Percentiles rank a stretch among this genome's conserved stretches.
Conservation (phyloP, 1,140 invertebrate species). For the Harpegnathos saltator region DNA sequence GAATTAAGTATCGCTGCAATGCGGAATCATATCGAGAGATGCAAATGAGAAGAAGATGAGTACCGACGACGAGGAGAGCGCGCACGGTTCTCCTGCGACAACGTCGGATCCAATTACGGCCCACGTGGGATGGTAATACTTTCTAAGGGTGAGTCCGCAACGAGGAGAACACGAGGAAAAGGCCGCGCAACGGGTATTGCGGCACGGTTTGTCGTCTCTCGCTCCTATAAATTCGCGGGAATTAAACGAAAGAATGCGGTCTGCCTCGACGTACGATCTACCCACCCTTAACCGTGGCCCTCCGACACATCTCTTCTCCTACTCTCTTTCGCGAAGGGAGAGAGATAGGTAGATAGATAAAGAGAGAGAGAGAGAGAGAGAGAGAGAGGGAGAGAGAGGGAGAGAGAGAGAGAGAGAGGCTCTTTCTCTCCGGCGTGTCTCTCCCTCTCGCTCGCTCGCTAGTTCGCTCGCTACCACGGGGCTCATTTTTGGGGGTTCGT, state of each 20-base stretch:
- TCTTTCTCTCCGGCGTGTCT: constrained; percentile 40
- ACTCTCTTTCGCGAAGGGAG: constrained; percentile 22
- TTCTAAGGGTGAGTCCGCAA: constrained; percentile 79
- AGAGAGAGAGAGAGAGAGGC: constrained; percentile 11
- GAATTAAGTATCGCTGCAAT: constrained; percentile 22
- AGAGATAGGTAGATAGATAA: no score
- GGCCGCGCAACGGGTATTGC: constrained; percentile 69
- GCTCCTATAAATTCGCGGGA: constrained; percentile 86
- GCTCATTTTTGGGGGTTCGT: constrained; percentile 83
- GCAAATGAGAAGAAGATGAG: not conserved
- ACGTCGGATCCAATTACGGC: constrained; percentile 82
- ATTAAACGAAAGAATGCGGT: constrained; percentile 87
- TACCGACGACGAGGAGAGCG: constrained; percentile 51
- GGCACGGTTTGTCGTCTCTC: constrained; percentile 79
- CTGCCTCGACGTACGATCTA: constrained; percentile 84
- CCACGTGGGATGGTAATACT: constrained; percentile 78
- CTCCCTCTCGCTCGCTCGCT: constrained; percentile 39
- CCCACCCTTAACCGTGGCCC: constrained; percentile 76
- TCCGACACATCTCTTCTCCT: constrained; percentile 39
- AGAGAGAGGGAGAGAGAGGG: not conserved
- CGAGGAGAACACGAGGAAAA: constrained; percentile 74
- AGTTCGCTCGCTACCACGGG: constrained; percentile 51
- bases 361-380: constrained; percentile 1
- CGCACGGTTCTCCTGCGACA: constrained; percentile 64
- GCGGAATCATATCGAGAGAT: constrained; percentile 26